Percentiles rank a stretch among this genome's conserved stretches.
phyloP scores from a whole-genome alignment of 2,888 invertebrate genomes.

The Lottia scabra region DNA sequence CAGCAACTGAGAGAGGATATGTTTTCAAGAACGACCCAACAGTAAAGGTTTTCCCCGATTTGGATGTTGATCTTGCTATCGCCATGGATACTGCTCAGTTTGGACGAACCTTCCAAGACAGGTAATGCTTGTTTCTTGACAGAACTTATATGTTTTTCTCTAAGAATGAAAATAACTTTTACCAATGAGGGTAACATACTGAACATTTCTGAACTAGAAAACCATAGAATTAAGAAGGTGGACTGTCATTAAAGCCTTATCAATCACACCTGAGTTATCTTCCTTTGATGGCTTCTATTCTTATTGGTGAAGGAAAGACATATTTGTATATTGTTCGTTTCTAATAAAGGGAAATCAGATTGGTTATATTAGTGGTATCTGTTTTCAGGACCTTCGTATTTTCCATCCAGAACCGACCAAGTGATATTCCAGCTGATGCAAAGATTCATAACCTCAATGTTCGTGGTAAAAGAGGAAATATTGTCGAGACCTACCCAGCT shows the following conservation, averaged over 20 bases:
- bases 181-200: no score
- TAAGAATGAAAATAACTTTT: no score
- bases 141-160: no score
- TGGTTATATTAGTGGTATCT: no score
- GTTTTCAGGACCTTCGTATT: conserved; percentile 61
- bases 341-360: no score
- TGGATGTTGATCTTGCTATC: conserved; percentile 56
- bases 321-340: no score
- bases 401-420: conserved; percentile 53
- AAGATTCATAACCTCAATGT: conserved; percentile 67
- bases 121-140: conserved; percentile 41
- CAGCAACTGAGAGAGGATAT: conserved; percentile 58
- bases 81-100: conserved; percentile 68
- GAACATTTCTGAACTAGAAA: no score
- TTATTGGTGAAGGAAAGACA: no score
- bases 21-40: conserved; percentile 63
- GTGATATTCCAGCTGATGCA: conserved; percentile 33
- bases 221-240: no score
- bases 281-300: no score
- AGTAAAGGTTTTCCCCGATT: conserved; percentile 62
- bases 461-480: conserved; percentile 68
- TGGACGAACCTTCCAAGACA: conserved; percentile 68
- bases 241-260: no score
- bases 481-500: conserved; percentile 68
- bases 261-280: no score